These are phyloP conservation scores for Crioceris asparagi DNA, from an alignment of 2,888 invertebrate species.

Conservation along the genomic window DNA sequence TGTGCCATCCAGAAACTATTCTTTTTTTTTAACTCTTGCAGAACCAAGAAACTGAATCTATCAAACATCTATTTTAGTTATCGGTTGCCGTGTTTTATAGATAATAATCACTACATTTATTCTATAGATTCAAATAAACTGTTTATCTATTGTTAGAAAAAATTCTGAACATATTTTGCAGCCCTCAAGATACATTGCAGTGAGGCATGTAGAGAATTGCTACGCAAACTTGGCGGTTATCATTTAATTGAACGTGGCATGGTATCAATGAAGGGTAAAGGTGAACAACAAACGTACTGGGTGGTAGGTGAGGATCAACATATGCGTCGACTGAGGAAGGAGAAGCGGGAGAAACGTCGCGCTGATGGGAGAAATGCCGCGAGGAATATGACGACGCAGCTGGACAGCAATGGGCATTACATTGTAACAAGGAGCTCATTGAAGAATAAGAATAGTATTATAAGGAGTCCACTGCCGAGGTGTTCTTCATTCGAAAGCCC, in stretches of 20 bases:
- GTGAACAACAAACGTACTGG: conserved; percentile 76
- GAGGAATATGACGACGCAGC: conserved; percentile 21
- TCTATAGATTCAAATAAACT: too few species aligned
- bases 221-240: conserved; percentile 67
- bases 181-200: conserved; percentile 79
- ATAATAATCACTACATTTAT: too few species aligned
- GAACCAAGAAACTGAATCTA: too few species aligned
- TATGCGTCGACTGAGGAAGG: conserved; percentile 45
- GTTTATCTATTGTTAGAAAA: too few species aligned
- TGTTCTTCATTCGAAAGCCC: conserved; percentile 78
- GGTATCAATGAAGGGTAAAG: conserved; percentile 75
- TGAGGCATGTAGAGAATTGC: conserved; percentile 54
- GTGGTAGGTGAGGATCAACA: conserved; percentile 62
- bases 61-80: too few species aligned
- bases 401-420: conserved; percentile 27
- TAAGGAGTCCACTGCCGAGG: conserved; percentile 46
- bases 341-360: conserved; percentile 42
- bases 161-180: too few species aligned
- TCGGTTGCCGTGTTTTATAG: too few species aligned
- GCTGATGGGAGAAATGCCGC: conserved; percentile 35
- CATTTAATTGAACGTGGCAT: conserved; percentile 64
- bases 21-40: too few species aligned
- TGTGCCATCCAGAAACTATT: too few species aligned
- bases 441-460: conserved; percentile 53
- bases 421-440: conserved; percentile 52